Evolutionary conservation across 2,113 vertebrate species (phyloP).

Genomic region (human): GRCh38 chr5:54697501-54698000

Average conservation of each 20-base stretch:
- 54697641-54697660: not conserved
- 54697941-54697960: not conserved
- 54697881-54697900: not conserved
- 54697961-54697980: not conserved
- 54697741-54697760: slow-evolving; percentile 9
- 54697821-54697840: not conserved
- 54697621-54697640: not conserved
- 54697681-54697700: slow-evolving; percentile 60
- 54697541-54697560: not conserved
- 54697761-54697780: slow-evolving; percentile 55
- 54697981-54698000: not conserved
- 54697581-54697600: not conserved
- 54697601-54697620: not conserved
- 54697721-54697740: slow-evolving; percentile 49
- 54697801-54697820: not conserved
- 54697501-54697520: not conserved
- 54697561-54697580: not conserved
- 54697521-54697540: not conserved
- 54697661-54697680: slow-evolving; percentile 59
- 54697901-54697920: not conserved
- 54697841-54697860: not conserved
- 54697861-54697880: not conserved
- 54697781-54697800: not conserved
- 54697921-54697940: not conserved
- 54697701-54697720: slow-evolving; percentile 48